Percentiles rank a stretch among this genome's conserved stretches.
These are phyloP conservation scores for Bovichtus variegatus DNA, from an alignment of 2,797 vertebrate species.

Conservation along the genomic window DNA sequence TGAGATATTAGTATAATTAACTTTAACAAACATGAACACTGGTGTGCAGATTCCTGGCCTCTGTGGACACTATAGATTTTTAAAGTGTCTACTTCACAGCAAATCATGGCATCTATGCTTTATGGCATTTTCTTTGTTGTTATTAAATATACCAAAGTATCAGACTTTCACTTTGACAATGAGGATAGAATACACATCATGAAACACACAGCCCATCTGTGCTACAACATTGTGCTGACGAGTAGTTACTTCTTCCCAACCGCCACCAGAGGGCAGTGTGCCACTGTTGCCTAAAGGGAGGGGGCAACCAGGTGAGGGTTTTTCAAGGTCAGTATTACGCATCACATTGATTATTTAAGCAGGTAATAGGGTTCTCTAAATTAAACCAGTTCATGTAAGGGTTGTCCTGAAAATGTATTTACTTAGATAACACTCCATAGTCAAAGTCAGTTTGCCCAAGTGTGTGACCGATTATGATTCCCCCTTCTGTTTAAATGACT, in stretches of 20 bases:
- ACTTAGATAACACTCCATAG: neutral
- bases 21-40: neutral
- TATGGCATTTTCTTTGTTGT: neutral
- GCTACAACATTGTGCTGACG: neutral
- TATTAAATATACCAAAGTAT: neutral
- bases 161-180: neutral
- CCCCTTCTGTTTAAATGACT: slow-evolving; percentile 8
- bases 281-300: slow-evolving; percentile 20
- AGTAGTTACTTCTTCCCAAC: slow-evolving; percentile 14
- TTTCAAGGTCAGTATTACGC: slow-evolving; percentile 74
- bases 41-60: neutral
- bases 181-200: neutral
- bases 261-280: slow-evolving; percentile 73
- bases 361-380: slow-evolving; percentile 12
- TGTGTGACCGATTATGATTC: slow-evolving; percentile 3
- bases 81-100: neutral
- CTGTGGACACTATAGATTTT: neutral
- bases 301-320: slow-evolving; percentile 62
- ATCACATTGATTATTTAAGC: slow-evolving; percentile 21
- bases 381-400: neutral
- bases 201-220: neutral
- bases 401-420: neutral
- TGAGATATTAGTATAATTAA: neutral
- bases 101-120: neutral
- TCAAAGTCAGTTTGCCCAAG: neutral